Evolutionary conservation across 2,888 invertebrate species (phyloP).

Genomic region (Smittia aterrima): DNA sequence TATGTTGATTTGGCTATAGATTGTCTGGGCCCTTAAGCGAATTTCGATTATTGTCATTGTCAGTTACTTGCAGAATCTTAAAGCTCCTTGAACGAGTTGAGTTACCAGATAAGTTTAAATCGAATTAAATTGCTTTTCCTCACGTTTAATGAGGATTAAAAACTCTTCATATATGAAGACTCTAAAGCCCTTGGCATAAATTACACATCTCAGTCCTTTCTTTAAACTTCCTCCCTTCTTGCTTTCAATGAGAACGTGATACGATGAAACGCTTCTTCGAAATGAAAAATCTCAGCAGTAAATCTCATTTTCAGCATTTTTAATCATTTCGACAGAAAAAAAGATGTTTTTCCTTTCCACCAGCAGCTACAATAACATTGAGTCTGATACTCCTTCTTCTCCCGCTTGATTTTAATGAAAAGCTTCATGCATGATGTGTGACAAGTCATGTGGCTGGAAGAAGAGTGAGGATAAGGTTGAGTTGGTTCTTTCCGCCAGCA

Average conservation of each 20-base stretch:
- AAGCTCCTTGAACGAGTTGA: no score
- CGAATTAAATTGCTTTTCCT: background rate
- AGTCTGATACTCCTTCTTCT: background rate
- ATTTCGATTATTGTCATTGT: no score
- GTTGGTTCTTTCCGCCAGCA: background rate
- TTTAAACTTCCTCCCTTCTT: background rate
- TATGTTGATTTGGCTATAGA: no score
- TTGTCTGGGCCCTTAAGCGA: no score
- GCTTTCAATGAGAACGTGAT: background rate
- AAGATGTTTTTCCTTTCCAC: background rate
- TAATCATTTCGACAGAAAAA: background rate
- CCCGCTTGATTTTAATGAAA: background rate
- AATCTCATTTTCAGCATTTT: background rate
- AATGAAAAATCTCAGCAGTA: background rate
- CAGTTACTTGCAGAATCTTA: no score
- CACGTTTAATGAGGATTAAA: conserved; percentile 4
- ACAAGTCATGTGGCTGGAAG: background rate
- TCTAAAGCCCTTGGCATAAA: background rate
- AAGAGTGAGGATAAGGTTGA: background rate
- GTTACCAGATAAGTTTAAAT: no score
- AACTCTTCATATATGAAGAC: background rate
- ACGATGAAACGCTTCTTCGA: background rate
- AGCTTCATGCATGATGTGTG: background rate
- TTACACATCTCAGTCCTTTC: background rate
- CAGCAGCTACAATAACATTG: conserved; percentile 7